Percentiles rank a stretch among this genome's conserved stretches.
These are phyloP conservation scores for Mactra quadrangularis DNA, from an alignment of 1,140 invertebrate species.

Conservation along the genomic window DNA sequence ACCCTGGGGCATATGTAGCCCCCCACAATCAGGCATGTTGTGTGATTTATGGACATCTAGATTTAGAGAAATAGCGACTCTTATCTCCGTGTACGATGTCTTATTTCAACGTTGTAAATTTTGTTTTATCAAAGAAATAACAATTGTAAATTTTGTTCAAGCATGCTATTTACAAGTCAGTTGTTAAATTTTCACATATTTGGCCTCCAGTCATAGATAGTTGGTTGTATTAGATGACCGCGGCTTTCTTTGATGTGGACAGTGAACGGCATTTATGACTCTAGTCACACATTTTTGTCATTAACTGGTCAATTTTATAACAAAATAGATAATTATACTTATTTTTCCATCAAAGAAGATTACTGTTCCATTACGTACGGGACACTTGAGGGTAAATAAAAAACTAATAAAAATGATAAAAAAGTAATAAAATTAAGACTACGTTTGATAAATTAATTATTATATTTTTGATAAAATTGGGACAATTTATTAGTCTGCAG, in stretches of 20 bases:
- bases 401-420: slow-evolving; percentile 6
- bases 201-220: neutral
- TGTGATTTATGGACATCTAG: slow-evolving; percentile 22
- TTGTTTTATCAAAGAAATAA: slow-evolving; percentile 51
- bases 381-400: slow-evolving; percentile 32
- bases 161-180: slow-evolving; percentile 43
- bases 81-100: slow-evolving; percentile 43
- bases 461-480: neutral
- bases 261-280: slow-evolving; percentile 27
- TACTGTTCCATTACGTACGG: slow-evolving; percentile 31
- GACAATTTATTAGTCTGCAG: no score
- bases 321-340: slow-evolving; percentile 58
- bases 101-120: slow-evolving; percentile 42
- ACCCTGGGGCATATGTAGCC: slow-evolving; percentile 4
- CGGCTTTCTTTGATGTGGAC: slow-evolving; percentile 45
- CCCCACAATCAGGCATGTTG: neutral
- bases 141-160: slow-evolving; percentile 50
- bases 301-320: slow-evolving; percentile 57
- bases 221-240: slow-evolving; percentile 34
- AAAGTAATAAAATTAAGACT: slow-evolving; percentile 21
- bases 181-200: slow-evolving; percentile 40
- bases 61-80: slow-evolving; percentile 39
- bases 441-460: slow-evolving; percentile 20
- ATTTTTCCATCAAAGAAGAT: neutral
- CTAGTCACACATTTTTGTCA: slow-evolving; percentile 49